Evolutionary conservation across 2,888 invertebrate species (phyloP).

Genomic region (Eretmocerus hayati): DNA sequence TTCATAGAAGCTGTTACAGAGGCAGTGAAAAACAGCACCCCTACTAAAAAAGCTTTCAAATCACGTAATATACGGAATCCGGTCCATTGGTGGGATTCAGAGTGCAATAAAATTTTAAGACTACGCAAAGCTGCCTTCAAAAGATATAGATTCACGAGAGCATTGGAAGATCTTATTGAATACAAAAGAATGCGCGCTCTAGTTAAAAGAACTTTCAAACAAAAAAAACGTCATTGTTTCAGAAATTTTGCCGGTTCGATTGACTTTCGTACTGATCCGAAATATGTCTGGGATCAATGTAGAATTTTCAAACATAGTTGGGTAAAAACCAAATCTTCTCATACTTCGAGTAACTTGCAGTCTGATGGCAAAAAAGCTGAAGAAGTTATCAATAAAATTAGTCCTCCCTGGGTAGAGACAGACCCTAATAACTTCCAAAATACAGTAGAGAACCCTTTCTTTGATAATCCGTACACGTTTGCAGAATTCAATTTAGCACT

Average conservation of each 20-base stretch:
- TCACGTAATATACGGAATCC: constrained; percentile 4
- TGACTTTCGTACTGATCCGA: constrained; percentile 1
- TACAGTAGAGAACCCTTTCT: neutral
- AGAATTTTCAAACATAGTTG: constrained; percentile 7
- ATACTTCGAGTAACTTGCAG: neutral
- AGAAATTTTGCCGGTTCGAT: constrained; percentile 5
- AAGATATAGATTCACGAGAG: constrained; percentile 1
- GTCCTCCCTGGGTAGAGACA: neutral
- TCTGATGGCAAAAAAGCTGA: neutral
- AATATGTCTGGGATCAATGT: constrained; percentile 3
- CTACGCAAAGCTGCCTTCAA: constrained; percentile 5
- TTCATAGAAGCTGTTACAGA: neutral
- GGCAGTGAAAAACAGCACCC: neutral
- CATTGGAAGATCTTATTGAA: neutral
- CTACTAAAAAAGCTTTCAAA: neutral
- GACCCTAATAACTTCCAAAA: neutral
- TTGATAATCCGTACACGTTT: neutral
- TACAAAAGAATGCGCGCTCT: constrained; percentile 4
- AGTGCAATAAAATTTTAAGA: constrained; percentile 6
- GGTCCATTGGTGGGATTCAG: constrained; percentile 14
- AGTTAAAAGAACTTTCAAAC: constrained; percentile 4
- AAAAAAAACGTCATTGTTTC: constrained; percentile 4
- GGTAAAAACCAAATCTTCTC: neutral
- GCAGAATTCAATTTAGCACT: neutral
- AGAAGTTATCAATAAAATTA: constrained; percentile 1